These are phyloP conservation scores for Eupithecia dodoneata DNA, from an alignment of 2,888 invertebrate species.

Conservation along the genomic window DNA sequence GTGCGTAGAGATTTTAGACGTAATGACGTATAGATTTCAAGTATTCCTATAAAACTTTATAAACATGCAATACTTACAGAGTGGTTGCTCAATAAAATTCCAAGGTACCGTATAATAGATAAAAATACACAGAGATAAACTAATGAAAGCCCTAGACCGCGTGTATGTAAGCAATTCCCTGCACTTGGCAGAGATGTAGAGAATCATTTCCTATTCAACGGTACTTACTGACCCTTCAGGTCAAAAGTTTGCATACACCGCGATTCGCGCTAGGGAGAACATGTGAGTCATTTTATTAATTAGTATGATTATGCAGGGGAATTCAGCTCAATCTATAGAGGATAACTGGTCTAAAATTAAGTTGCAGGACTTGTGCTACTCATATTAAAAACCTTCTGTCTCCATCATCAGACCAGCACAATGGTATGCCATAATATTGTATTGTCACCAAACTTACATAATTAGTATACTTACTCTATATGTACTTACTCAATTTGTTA, in stretches of 20 bases:
- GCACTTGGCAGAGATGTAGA: slow-evolving; percentile 16
- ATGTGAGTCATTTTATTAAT: slow-evolving; percentile 36
- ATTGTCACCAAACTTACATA: too few species aligned
- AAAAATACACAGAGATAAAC: neutral
- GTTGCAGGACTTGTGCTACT: too few species aligned
- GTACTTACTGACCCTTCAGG: slow-evolving; percentile 32
- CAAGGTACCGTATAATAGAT: neutral
- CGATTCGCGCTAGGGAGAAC: slow-evolving; percentile 26
- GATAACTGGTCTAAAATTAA: too few species aligned
- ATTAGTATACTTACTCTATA: too few species aligned
- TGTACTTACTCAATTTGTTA: too few species aligned
- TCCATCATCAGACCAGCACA: too few species aligned
- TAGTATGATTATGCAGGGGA: slow-evolving; percentile 19
- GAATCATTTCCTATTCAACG: slow-evolving; percentile 34
- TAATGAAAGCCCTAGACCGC: neutral
- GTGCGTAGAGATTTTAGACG: neutral
- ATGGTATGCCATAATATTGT: too few species aligned
- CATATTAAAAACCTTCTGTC: too few species aligned
- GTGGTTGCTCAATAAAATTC: neutral
- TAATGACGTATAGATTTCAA: neutral
- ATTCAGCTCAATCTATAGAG: neutral
- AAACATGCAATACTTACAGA: neutral
- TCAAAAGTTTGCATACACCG: slow-evolving; percentile 34
- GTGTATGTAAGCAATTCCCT: slow-evolving; percentile 11
- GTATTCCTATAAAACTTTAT: neutral